Evolutionary conservation across 2,888 invertebrate genomes (phyloP), one percentile per base, ranked within the genome.

Genomic region (Phorcus lineatus): DNA sequence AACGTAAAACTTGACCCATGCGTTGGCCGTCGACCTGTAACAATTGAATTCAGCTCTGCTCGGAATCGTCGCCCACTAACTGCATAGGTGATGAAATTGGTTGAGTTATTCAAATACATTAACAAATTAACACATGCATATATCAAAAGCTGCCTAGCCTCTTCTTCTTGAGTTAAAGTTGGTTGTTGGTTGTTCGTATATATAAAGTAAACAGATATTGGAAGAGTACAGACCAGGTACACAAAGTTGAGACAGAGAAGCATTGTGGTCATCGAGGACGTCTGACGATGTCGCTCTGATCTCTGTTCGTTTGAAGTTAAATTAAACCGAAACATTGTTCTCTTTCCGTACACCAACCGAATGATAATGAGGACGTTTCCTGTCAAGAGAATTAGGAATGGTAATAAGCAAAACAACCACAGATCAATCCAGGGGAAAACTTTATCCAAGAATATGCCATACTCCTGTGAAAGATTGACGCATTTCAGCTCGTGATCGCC

Each of bases 61-160:
- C 86, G 74, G 57, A 86, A 86, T 0, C 84, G 82, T 0, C 80
- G 81, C 0, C 84, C 85, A 52, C 84, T 85, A 57, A 85, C 53
- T 74, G 84, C 83, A 66, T 86, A 86, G 36, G 85, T 24, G 6
- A 85, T 57, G 31, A 84, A 86, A 62, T 86, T 86, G 19, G 84
- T 77, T 0, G 84, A 81, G 76, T 86, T 86, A 70, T 86, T 86
- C 17, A 84, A 17, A 75, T 82, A 86, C 83, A 86, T 85, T 13
- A 83, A n/a, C 17, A 84, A 17, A 76, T 84, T 74, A 3, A n/a
- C 47, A 36, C 40, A 83, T 19, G 82, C 84, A 0, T 79, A 79
- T 24, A 80, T 47, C 62, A 85, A 62, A 13, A 76, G 78, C 17
- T 47, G 62, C 52, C 77, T 70, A 0, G 81, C 79, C 17, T 78